Evolutionary conservation across 2,888 invertebrate species (phyloP), one percentile per base, ranked within the genome.

Genomic region (Dendrolimus pini): DNA sequence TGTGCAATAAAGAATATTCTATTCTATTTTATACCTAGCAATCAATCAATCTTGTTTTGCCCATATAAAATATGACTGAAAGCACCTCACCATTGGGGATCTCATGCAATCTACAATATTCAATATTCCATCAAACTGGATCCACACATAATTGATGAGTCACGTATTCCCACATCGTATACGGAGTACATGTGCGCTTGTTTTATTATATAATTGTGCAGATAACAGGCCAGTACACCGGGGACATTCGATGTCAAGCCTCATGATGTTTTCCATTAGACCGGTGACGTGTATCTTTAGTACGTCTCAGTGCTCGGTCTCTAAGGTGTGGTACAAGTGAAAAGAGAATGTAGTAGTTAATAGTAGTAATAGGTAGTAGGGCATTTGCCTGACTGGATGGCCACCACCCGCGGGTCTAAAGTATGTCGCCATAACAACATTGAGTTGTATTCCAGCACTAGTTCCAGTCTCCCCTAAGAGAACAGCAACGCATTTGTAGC

Each of bases 191-290:
- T 57, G 55, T 53, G 47, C 54, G 52, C 57, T 68, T 65, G 60
- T 69, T 66, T 69, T 68, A 71, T 70, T 65, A 72, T 62, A 66
- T 69, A 70, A 72, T 75, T 67, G 67, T 61, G 62, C 42, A 68
- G 64, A 71, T 72, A 76, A 71, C 65, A 71, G 65, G 65, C 60
- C 61, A 58, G 59, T 59, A 65, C 75, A 64, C 69, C 18, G 54
- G 74, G 71, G 78, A 70, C 65, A 56, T 59, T 62, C 62, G 64
- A 70, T 76, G 80, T 83, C 82, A 80, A 63, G 70, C 61, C 72
- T 74, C 74, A 68, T 79, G 80, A 83, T 82, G 80, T 79, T 80
- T 81, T 80, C 81, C 81, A 82, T 83, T 83, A 83, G 72, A 70
- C 68, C 66, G 68, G 69, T 77, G 82, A 81, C 80, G 69, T 74